Conservation (phyloP, 2,888 invertebrate genomes). For the Linyphia triangularis region DNA sequence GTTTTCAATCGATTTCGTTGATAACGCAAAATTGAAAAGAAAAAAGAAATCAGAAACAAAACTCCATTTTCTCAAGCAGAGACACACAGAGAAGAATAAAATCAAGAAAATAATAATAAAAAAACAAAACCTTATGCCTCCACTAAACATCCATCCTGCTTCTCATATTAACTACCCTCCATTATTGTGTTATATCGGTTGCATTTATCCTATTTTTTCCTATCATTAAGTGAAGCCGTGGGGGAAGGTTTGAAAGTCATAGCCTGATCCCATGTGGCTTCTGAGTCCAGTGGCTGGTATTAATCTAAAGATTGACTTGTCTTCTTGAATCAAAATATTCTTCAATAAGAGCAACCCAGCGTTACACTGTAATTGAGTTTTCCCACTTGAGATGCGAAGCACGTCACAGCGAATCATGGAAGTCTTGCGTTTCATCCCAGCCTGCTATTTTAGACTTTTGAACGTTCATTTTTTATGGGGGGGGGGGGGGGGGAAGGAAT, state of each 20-base stretch:
- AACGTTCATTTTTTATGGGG: slow-evolving; percentile 70
- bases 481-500: background rate
- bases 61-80: slow-evolving; percentile 21
- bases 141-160: slow-evolving; percentile 61
- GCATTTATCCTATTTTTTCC: slow-evolving; percentile 66
- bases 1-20: slow-evolving; percentile 37
- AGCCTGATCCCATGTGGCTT: slow-evolving; percentile 70
- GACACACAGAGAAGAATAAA: slow-evolving; percentile 23
- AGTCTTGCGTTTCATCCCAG: slow-evolving; percentile 72
- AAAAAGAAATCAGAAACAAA: slow-evolving; percentile 38
- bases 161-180: slow-evolving; percentile 75
- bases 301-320: slow-evolving; percentile 76
- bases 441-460: slow-evolving; percentile 71
- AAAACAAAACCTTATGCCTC: background rate
- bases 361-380: slow-evolving; percentile 75
- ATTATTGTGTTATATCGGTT: slow-evolving; percentile 75
- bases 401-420: slow-evolving; percentile 75
- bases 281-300: slow-evolving; percentile 69
- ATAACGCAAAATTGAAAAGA: slow-evolving; percentile 60
- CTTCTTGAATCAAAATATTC: slow-evolving; percentile 75
- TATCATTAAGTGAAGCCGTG: slow-evolving; percentile 72
- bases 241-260: slow-evolving; percentile 40
- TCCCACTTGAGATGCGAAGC: slow-evolving; percentile 68
- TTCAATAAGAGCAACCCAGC: slow-evolving; percentile 74
- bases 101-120: background rate